Conservation (phyloP, 2,888 invertebrate species). For the Callyntrura guangdongensis region DNA sequence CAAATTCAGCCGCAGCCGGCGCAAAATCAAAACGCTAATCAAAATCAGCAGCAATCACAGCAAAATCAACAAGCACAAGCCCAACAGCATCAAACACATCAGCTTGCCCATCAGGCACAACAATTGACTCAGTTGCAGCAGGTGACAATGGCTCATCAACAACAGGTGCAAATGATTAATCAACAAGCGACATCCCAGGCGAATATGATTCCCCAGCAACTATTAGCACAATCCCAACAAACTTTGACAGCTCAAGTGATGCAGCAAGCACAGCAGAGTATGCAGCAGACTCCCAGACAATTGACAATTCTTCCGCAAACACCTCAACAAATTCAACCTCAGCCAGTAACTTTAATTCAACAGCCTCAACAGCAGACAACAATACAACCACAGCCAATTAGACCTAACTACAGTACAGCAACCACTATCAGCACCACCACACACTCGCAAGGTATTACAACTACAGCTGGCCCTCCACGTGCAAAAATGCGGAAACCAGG, state of each 20-base stretch:
- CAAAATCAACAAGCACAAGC: conserved; percentile 82
- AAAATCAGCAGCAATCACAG: conserved; percentile 72
- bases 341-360: conserved; percentile 80
- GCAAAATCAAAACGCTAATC: conserved; percentile 52
- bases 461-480: conserved; percentile 78
- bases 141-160: conserved; percentile 83
- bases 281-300: conserved; percentile 84
- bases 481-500: conserved; percentile 81
- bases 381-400: conserved; percentile 79
- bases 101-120: conserved; percentile 86
- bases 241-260: conserved; percentile 81
- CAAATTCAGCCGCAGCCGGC: conserved; percentile 83
- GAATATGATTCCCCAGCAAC: conserved; percentile 79
- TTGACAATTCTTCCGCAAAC: conserved; percentile 81
- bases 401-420: conserved; percentile 81
- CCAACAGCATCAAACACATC: conserved; percentile 81
- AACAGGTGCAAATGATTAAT: conserved; percentile 84
- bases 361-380: conserved; percentile 66
- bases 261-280: conserved; percentile 85
- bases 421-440: conserved; percentile 28
- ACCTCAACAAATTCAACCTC: conserved; percentile 79
- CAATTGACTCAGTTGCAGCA: conserved; percentile 85
- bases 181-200: conserved; percentile 80
- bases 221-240: conserved; percentile 79
- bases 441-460: conserved; percentile 57